A percentile compares a stretch with the other conserved stretches of the same genome.
phyloP scores from a whole-genome alignment of 2,888 invertebrate species.

The Drosophila melanosoma region DNA sequence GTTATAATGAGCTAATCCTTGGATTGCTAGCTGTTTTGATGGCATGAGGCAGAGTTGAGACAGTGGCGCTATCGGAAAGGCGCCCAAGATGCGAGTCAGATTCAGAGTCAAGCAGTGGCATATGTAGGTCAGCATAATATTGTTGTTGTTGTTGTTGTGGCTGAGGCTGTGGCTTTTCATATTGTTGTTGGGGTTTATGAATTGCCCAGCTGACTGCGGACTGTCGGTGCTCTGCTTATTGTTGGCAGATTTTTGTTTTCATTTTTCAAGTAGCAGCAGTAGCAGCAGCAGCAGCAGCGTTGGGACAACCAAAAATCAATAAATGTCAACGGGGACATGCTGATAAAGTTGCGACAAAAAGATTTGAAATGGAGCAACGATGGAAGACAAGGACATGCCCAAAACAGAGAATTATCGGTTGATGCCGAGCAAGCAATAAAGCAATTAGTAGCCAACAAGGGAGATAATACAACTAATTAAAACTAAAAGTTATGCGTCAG shows the following conservation, averaged over 20 bases:
- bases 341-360: conserved; percentile 79
- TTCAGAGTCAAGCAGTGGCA: conserved; percentile 65
- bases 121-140: conserved; percentile 72
- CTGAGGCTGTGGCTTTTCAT: conserved; percentile 3
- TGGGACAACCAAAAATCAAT: conserved; percentile 64
- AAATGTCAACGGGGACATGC: conserved; percentile 74
- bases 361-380: conserved; percentile 64
- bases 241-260: conserved; percentile 70
- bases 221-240: conserved; percentile 22
- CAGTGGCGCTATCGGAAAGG: conserved; percentile 41
- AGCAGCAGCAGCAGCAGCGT: conserved; percentile 6
- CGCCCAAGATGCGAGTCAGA: conserved; percentile 54
- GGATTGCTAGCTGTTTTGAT: conserved; percentile 26
- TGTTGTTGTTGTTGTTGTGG: conserved; percentile 23
- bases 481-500: conserved; percentile 81
- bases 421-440: conserved; percentile 66
- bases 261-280: conserved; percentile 49
- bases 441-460: conserved; percentile 77
- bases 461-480: conserved; percentile 80
- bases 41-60: conserved; percentile 37
- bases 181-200: conserved; percentile 60
- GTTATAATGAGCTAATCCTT: background rate
- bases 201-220: conserved; percentile 72
- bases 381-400: conserved; percentile 42
- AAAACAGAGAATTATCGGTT: conserved; percentile 41